These are phyloP conservation scores for Tridacna crocea DNA, from an alignment of 2,888 invertebrate genomes.

Conservation along the genomic window DNA sequence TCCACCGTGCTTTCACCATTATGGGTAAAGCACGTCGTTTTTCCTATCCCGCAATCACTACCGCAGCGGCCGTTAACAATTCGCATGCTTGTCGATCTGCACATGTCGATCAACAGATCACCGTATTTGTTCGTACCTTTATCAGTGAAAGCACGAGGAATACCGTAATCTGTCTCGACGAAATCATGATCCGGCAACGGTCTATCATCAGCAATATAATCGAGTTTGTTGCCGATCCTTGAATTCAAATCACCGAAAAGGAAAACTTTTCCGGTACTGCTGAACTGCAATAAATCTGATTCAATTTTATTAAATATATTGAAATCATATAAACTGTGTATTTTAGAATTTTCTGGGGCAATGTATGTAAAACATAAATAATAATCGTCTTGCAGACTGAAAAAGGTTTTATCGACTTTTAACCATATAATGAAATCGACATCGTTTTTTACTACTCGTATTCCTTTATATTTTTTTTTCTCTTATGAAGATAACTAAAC, in stretches of 20 bases:
- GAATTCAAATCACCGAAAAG: background rate
- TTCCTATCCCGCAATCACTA: background rate
- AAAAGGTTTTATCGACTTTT: background rate
- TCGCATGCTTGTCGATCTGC: background rate
- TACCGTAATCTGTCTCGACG: background rate
- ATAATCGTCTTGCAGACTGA: background rate
- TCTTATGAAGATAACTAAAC: no score
- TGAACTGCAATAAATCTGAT: background rate
- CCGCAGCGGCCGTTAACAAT: background rate
- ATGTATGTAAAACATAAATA: background rate
- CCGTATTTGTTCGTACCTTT: background rate
- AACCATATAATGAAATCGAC: background rate
- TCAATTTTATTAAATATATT: background rate
- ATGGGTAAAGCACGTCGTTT: background rate
- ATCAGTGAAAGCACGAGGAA: background rate
- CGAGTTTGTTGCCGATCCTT: background rate
- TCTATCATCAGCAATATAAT: background rate
- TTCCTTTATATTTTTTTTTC: background rate
- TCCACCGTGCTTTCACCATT: background rate
- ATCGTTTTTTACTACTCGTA: background rate
- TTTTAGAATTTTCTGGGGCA: background rate
- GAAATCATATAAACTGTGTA: background rate
- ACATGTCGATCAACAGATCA: background rate
- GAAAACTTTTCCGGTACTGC: background rate
- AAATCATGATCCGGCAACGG: background rate